phyloP scores from a whole-genome alignment of 2,888 invertebrate species.

The Zele albiditarsus region DNA sequence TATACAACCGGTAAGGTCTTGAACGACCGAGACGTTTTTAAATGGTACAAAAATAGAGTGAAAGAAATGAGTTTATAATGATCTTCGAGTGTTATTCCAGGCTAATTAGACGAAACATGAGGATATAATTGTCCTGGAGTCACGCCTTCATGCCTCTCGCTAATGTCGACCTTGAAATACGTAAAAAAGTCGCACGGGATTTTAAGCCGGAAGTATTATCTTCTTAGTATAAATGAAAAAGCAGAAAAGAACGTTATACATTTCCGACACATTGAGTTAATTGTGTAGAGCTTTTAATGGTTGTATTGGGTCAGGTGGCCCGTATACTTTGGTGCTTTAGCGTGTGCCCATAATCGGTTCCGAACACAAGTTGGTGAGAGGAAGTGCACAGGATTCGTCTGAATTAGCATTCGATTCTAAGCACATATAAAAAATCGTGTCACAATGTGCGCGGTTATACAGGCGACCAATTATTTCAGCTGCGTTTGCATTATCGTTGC shows the following conservation, averaged over 20 bases:
- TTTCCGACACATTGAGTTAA: neutral
- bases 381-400: neutral
- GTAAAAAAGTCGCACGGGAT: slow-evolving; percentile 16
- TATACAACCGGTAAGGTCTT: neutral
- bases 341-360: slow-evolving; percentile 23
- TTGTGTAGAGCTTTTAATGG: slow-evolving; percentile 19
- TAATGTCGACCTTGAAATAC: slow-evolving; percentile 31
- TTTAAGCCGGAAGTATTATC: slow-evolving; percentile 25
- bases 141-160: slow-evolving; percentile 30
- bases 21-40: neutral
- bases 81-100: slow-evolving; percentile 43
- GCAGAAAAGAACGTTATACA: slow-evolving; percentile 1
- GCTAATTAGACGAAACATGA: slow-evolving; percentile 44
- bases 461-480: slow-evolving; percentile 27
- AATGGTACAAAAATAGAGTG: neutral
- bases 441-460: slow-evolving; percentile 21
- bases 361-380: slow-evolving; percentile 2
- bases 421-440: slow-evolving; percentile 26
- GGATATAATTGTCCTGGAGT: slow-evolving; percentile 45
- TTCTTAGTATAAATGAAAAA: slow-evolving; percentile 5
- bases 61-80: slow-evolving; percentile 39
- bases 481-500: slow-evolving; percentile 9
- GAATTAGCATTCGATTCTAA: slow-evolving; percentile 35
- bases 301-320: slow-evolving; percentile 34
- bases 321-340: slow-evolving; percentile 28